A percentile compares a stretch with the other conserved stretches of the same genome.
These are phyloP conservation scores for Tridacna crocea DNA, from an alignment of 2,888 invertebrate genomes.

Conservation along the genomic window DNA sequence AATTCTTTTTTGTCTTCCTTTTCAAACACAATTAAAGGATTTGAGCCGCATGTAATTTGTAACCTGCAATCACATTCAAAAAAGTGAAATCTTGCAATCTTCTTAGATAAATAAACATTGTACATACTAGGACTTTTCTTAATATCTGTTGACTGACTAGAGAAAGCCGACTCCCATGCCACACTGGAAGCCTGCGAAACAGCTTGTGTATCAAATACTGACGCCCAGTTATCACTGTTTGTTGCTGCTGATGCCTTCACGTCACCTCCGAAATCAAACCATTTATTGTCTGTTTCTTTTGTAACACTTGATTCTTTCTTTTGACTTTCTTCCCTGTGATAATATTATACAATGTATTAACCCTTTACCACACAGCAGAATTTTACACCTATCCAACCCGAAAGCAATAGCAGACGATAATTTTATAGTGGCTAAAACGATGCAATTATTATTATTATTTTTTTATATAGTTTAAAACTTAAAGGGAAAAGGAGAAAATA, in stretches of 20 bases:
- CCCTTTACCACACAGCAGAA: too few species aligned
- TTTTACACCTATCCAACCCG: too few species aligned
- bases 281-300: slow-evolving; percentile 36
- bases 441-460: too few species aligned
- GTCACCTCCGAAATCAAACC: slow-evolving; percentile 65
- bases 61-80: too few species aligned
- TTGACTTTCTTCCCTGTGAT: slow-evolving; percentile 60
- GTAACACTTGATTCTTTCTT: slow-evolving; percentile 32
- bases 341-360: not conserved
- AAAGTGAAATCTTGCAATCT: too few species aligned
- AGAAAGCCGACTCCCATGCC: slow-evolving; percentile 68
- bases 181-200: slow-evolving; percentile 39
- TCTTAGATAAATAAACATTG: not conserved
- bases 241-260: slow-evolving; percentile 48
- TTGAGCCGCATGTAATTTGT: too few species aligned
- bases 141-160: slow-evolving; percentile 48
- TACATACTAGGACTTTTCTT: slow-evolving; percentile 13
- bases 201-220: slow-evolving; percentile 61
- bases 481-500: too few species aligned
- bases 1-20: too few species aligned
- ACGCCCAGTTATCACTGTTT: slow-evolving; percentile 67
- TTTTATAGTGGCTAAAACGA: too few species aligned
- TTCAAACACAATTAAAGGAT: too few species aligned
- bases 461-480: too few species aligned
- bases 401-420: too few species aligned